These are phyloP conservation scores for Papilio machaon DNA, from an alignment of 1,140 invertebrate species.

Conservation along the genomic window DNA sequence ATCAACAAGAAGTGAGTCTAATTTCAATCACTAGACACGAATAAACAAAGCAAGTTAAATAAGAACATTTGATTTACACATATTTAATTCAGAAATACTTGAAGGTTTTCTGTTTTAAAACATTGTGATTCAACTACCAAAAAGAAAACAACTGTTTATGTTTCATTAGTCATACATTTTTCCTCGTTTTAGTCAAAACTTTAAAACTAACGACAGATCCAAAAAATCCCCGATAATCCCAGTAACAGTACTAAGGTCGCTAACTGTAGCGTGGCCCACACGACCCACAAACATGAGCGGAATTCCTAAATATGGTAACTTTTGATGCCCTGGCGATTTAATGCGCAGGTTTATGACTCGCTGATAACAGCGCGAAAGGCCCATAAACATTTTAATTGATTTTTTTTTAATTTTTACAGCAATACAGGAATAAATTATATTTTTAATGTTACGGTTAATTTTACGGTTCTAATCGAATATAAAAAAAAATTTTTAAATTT, in stretches of 20 bases:
- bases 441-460: no score
- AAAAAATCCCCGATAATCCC: conserved; percentile 14
- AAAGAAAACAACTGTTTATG: not conserved
- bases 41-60: no score
- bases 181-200: conserved; percentile 20
- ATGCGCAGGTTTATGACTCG: conserved; percentile 5
- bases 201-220: conserved; percentile 10
- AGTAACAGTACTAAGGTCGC: conserved; percentile 44
- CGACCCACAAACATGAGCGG: conserved; percentile 33
- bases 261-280: conserved; percentile 46
- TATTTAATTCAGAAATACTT: no score
- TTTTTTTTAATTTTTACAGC: no score
- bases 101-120: no score
- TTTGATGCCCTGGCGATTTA: conserved; percentile 12
- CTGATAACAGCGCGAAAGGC: not conserved
- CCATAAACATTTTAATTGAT: not conserved
- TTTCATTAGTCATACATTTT: not conserved
- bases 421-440: no score
- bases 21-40: no score
- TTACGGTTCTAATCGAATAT: no score
- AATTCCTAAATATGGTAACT: conserved; percentile 33
- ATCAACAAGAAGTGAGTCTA: no score
- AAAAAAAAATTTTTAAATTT: no score
- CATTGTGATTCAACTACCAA: not conserved
- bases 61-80: no score